Percentiles rank a stretch among this genome's conserved stretches.
These are phyloP conservation scores for Ageneiosus marmoratus DNA, from an alignment of 2,113 vertebrate genomes.

Conservation along the genomic window DNA sequence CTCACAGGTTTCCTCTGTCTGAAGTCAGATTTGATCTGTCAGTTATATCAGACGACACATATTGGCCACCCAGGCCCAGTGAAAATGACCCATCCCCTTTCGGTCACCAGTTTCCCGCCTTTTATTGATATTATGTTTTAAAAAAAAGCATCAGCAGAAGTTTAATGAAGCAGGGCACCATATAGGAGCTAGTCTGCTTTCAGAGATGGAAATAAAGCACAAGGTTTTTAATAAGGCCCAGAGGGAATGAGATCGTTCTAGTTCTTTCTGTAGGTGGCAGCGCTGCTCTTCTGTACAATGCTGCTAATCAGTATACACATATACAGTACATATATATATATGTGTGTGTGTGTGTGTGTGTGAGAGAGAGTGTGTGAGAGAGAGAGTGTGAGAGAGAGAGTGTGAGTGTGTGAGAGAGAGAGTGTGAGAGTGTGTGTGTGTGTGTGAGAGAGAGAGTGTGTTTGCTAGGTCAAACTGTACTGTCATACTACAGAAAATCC, in stretches of 20 bases:
- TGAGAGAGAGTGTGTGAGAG: too few species aligned
- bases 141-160: conserved; percentile 35
- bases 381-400: not conserved
- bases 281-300: conserved; percentile 31
- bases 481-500: not conserved
- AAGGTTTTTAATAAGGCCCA: conserved; percentile 50
- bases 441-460: not conserved
- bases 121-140: conserved; percentile 25
- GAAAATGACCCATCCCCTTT: conserved; percentile 6
- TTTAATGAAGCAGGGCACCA: conserved; percentile 33
- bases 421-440: not conserved
- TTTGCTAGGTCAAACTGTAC: not conserved
- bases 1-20: not conserved
- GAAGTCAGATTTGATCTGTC: conserved; percentile 13
- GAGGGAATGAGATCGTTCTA: conserved; percentile 36
- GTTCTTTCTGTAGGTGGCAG: conserved; percentile 54
- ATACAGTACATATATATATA: not conserved
- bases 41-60: conserved; percentile 14
- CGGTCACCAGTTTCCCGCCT: conserved; percentile 4
- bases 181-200: conserved; percentile 34
- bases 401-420: not conserved
- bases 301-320: not conserved
- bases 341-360: not conserved
- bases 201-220: conserved; percentile 46
- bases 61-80: not conserved